phyloP scores from a whole-genome alignment of 2,113 vertebrate genomes.

The Dendrocopos noguchii region DNA sequence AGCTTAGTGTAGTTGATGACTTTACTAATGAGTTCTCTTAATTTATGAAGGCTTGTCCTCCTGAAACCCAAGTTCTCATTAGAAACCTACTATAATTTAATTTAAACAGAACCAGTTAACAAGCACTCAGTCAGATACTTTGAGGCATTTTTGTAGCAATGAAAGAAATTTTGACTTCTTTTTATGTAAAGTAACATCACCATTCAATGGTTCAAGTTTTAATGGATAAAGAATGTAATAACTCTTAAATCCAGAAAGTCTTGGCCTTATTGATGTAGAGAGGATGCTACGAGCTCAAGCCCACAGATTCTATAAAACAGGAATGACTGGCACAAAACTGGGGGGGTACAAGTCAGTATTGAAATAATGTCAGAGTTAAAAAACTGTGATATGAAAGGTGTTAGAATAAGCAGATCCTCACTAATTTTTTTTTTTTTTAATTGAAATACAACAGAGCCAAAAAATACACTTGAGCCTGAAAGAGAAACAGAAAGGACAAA shows the following conservation, averaged over 20 bases:
- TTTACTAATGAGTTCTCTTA: slow-evolving; percentile 16
- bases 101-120: not conserved
- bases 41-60: slow-evolving; percentile 10
- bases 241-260: not conserved
- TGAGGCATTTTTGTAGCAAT: not conserved
- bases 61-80: not conserved
- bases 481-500: not conserved
- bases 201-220: not conserved
- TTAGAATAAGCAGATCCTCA: not conserved
- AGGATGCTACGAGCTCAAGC: not conserved
- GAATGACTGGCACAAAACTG: not conserved
- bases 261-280: not conserved
- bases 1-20: not conserved
- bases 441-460: not conserved
- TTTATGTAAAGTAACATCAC: not conserved
- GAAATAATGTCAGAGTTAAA: not conserved
- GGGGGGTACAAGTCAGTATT: not conserved
- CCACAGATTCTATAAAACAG: not conserved
- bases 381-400: not conserved
- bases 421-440: not conserved
- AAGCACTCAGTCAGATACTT: not conserved
- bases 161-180: not conserved
- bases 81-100: not conserved
- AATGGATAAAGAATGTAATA: not conserved
- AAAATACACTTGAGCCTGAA: not conserved